phyloP scores from a whole-genome alignment of 2,888 invertebrate species.

The Athrips mouffetella region DNA sequence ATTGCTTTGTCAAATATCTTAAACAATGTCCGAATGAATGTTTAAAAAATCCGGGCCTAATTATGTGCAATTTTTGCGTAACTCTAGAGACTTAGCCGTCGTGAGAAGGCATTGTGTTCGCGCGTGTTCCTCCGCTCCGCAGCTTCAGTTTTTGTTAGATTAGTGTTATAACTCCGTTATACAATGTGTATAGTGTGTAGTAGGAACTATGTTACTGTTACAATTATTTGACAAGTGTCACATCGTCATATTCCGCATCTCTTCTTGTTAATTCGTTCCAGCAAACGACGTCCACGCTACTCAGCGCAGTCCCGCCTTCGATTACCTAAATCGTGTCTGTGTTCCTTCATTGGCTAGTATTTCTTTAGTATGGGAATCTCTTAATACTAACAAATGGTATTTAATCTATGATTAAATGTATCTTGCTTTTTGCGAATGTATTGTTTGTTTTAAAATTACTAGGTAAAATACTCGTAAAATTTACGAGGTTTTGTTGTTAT shows the following conservation, averaged over 20 bases:
- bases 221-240: conserved; percentile 19
- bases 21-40: conserved; percentile 50
- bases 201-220: conserved; percentile 44
- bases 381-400: neutral
- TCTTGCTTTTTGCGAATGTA: neutral
- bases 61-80: conserved; percentile 61
- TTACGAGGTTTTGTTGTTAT: neutral
- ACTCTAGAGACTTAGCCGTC: conserved; percentile 39
- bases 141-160: conserved; percentile 42
- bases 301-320: neutral
- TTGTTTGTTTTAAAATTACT: neutral
- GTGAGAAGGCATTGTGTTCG: conserved; percentile 47
- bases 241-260: neutral
- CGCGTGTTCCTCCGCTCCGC: conserved; percentile 23
- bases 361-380: neutral
- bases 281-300: neutral
- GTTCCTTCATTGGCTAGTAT: neutral
- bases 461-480: too few relatives aligned
- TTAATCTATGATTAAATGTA: neutral
- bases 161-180: conserved; percentile 50
- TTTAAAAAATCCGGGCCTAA: conserved; percentile 51
- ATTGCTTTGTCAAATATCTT: conserved; percentile 49
- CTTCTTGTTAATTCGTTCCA: neutral
- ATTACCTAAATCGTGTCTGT: neutral
- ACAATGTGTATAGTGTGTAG: too few relatives aligned